phyloP scores from a whole-genome alignment of 2,113 vertebrate genomes.

The Melanotaenia duboulayi region DNA sequence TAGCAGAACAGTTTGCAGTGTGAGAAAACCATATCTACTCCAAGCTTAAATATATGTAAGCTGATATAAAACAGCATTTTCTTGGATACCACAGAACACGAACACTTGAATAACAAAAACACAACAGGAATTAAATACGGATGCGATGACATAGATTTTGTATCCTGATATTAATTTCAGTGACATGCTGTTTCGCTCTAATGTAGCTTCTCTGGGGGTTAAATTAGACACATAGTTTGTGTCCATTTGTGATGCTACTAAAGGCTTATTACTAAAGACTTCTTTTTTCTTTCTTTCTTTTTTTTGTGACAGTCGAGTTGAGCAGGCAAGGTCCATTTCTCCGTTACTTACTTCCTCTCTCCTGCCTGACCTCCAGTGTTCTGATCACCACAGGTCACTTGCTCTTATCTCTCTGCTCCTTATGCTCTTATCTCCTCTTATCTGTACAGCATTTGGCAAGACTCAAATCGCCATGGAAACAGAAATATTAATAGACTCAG shows the following conservation, averaged over 20 bases:
- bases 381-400: constrained; percentile 74
- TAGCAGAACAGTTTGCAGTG: not conserved
- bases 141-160: not conserved
- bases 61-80: not conserved
- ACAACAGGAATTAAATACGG: not conserved
- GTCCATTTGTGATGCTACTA: constrained; percentile 6
- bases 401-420: constrained; percentile 72
- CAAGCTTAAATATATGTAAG: not conserved
- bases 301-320: constrained; percentile 27
- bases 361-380: constrained; percentile 70
- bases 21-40: not conserved
- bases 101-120: not conserved
- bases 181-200: constrained; percentile 2
- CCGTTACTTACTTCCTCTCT: constrained; percentile 59
- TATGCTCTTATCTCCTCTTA: constrained; percentile 78
- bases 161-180: constrained; percentile 8
- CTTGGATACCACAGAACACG: not conserved
- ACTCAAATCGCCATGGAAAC: constrained; percentile 76
- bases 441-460: constrained; percentile 70
- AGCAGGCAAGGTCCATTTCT: constrained; percentile 56
- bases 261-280: constrained; percentile 5
- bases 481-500: constrained; percentile 76
- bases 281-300: constrained; percentile 19
- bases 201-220: constrained; percentile 20
- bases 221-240: constrained; percentile 30